These are phyloP conservation scores for Periophthalmus magnuspinnatus DNA, from an alignment of 2,797 vertebrate species.

Conservation along the genomic window DNA sequence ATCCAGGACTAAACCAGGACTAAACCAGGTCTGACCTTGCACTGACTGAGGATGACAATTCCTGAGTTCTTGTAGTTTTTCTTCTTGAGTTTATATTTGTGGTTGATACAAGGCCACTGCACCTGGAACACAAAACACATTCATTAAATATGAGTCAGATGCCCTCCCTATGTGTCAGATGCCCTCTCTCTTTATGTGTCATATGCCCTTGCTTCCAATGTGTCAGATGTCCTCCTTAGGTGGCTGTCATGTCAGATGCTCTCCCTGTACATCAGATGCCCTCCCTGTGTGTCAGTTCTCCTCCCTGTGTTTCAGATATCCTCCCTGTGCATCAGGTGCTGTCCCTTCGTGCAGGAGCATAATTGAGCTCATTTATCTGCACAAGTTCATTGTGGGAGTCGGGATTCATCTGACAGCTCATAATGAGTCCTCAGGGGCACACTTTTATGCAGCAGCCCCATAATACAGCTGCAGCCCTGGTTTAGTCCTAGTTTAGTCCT, in stretches of 20 bases:
- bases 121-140: slow-evolving; percentile 44
- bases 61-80: slow-evolving; percentile 98
- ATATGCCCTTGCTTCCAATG: too few species aligned
- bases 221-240: too few species aligned
- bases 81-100: slow-evolving; percentile 96
- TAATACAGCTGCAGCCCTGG: not conserved
- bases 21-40: slow-evolving; percentile 82
- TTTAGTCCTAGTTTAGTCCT: not conserved
- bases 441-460: too few species aligned
- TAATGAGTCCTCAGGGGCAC: not conserved
- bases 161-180: not conserved
- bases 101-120: slow-evolving; percentile 94
- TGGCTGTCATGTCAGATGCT: not conserved
- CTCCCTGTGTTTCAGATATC: too few species aligned
- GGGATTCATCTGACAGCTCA: not conserved
- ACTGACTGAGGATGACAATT: slow-evolving; percentile 93
- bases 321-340: too few species aligned
- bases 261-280: not conserved
- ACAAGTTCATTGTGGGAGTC: not conserved
- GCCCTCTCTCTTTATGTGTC: too few species aligned
- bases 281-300: not conserved
- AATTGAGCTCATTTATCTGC: not conserved
- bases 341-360: too few species aligned
- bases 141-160: not conserved
- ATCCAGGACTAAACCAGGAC: not conserved